phyloP scores from a whole-genome alignment of 2,888 invertebrate species.

The Cheilosia impressa region DNA sequence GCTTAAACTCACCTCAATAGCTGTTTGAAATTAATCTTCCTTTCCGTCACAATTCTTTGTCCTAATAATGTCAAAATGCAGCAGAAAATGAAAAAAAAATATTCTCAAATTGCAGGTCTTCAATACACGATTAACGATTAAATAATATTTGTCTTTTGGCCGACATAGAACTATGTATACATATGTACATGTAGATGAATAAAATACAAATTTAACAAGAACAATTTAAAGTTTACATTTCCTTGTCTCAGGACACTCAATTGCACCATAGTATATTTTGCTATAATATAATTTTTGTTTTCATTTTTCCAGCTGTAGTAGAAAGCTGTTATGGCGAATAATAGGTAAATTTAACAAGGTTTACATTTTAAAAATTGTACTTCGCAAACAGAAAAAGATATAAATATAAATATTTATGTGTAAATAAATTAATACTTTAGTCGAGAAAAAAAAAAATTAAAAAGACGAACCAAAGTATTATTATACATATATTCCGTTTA shows the following conservation, averaged over 20 bases:
- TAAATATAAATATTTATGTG: constrained; percentile 55
- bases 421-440: constrained; percentile 63
- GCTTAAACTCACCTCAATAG: too few relatives aligned
- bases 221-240: constrained; percentile 47
- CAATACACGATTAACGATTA: constrained; percentile 8
- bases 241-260: constrained; percentile 29
- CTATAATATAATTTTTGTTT: constrained; percentile 24
- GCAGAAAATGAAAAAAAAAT: not conserved
- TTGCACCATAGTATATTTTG: constrained; percentile 51
- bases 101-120: not conserved
- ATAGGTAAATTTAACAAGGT: constrained; percentile 47
- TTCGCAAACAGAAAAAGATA: constrained; percentile 55
- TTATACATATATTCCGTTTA: constrained; percentile 6
- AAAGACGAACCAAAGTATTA: not conserved
- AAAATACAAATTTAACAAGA: constrained; percentile 57
- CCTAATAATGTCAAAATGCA: too few relatives aligned
- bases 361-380: constrained; percentile 57
- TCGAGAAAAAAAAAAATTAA: constrained; percentile 1
- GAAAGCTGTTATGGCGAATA: constrained; percentile 43
- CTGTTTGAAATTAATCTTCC: not conserved
- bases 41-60: not conserved
- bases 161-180: constrained; percentile 10
- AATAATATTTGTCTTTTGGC: constrained; percentile 6
- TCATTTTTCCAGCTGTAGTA: constrained; percentile 19
- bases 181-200: constrained; percentile 48